Conservation (phyloP, 2,888 invertebrate species). For the Archips xylosteana region DNA sequence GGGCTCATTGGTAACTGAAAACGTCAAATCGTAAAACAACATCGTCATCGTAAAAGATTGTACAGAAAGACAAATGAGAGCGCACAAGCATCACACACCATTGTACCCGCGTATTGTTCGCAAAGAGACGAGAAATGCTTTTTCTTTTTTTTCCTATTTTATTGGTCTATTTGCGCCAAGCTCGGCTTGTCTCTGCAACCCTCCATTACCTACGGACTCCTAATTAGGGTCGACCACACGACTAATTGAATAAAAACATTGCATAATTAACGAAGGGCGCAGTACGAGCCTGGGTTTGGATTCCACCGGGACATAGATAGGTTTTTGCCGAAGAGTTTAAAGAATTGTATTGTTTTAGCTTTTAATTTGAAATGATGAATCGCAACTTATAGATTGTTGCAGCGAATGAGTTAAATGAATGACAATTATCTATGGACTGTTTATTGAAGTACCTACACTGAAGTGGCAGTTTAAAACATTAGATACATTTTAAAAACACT, state of each 20-base stretch:
- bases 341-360: conserved; percentile 37
- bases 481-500: too few relatives aligned
- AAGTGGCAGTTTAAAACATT: too few relatives aligned
- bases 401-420: too few relatives aligned
- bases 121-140: conserved; percentile 63
- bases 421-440: too few relatives aligned
- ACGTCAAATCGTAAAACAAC: conserved; percentile 69
- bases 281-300: conserved; percentile 48
- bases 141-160: conserved; percentile 62
- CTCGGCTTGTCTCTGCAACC: conserved; percentile 63
- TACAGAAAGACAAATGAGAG: conserved; percentile 74
- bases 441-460: too few relatives aligned
- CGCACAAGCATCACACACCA: conserved; percentile 57
- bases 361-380: not conserved
- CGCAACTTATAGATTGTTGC: too few relatives aligned
- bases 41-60: conserved; percentile 78
- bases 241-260: conserved; percentile 83
- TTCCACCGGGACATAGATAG: conserved; percentile 24
- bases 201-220: conserved; percentile 60
- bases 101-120: conserved; percentile 69
- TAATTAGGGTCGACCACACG: conserved; percentile 77
- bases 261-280: conserved; percentile 71
- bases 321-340: conserved; percentile 31
- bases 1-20: conserved; percentile 64
- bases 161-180: conserved; percentile 71